phyloP scores from a whole-genome alignment of 92 coral and sea anemone species.

The Phymanthus crucifer region DNA sequence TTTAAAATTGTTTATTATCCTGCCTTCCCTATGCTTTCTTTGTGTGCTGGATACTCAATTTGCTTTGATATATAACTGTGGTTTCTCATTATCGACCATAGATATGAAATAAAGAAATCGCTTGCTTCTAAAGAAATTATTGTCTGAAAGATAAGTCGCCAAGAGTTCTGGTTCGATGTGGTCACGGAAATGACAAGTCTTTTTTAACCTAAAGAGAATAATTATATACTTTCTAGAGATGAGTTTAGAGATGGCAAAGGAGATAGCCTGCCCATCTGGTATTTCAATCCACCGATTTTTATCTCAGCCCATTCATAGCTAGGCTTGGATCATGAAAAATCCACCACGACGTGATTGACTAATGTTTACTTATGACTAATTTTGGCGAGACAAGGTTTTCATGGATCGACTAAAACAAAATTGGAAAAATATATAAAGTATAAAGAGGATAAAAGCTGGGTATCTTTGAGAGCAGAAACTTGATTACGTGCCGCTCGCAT shows the following conservation, averaged over 20 bases:
- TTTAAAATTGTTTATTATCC: not conserved
- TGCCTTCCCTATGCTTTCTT: not conserved
- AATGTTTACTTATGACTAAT: not conserved
- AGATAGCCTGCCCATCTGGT: slow-evolving; percentile 10
- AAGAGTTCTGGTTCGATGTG: not conserved
- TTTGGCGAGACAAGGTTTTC: not conserved
- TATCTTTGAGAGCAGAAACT: not conserved
- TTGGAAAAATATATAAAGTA: not conserved
- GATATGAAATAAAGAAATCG: not conserved
- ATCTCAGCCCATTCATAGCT: not conserved
- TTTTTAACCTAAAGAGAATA: not conserved
- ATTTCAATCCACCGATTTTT: not conserved
- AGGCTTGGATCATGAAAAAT: not conserved
- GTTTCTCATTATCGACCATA: slow-evolving; percentile 2
- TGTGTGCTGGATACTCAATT: not conserved
- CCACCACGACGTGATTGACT: slow-evolving; percentile 3
- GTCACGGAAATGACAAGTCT: slow-evolving; percentile 10
- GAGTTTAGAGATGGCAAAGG: not conserved
- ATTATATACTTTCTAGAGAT: not conserved
- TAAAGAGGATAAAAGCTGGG: not conserved
- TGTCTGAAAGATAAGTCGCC: slow-evolving; percentile 6
- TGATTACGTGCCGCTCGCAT: not conserved
- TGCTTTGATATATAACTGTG: not conserved
- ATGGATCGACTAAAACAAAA: not conserved
- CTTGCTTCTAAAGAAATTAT: not conserved